Evolutionary conservation across 1,140 invertebrate species (phyloP).

Genomic region (Drosophila ambigua): DNA sequence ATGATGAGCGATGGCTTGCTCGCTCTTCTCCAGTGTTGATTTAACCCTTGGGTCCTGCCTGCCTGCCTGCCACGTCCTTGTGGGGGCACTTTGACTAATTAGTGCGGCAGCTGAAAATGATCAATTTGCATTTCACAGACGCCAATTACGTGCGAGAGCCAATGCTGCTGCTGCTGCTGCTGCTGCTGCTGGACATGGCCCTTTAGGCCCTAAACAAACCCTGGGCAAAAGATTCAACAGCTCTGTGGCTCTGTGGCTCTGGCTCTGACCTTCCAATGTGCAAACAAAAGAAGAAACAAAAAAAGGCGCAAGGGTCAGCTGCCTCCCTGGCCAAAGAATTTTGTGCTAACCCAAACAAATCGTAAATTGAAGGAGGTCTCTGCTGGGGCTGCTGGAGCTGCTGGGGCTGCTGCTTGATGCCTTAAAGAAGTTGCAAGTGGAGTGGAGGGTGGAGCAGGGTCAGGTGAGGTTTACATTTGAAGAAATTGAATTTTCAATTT

Average conservation of each 20-base stretch:
- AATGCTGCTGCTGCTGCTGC: no score
- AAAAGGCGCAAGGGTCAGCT: constrained; percentile 38
- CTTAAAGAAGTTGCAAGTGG: neutral
- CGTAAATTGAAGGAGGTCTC: constrained; percentile 40
- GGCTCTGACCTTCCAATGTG: no score
- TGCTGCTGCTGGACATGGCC: no score
- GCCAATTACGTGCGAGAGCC: constrained; percentile 51
- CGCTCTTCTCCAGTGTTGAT: constrained; percentile 47
- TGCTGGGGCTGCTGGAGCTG: neutral
- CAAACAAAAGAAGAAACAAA: constrained; percentile 29
- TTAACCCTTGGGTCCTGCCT: constrained; percentile 52
- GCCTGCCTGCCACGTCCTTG: constrained; percentile 22
- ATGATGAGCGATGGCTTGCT: constrained; percentile 36
- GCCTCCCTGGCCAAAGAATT: neutral
- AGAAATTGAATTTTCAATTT: constrained; percentile 82
- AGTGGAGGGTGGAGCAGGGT: constrained; percentile 1
- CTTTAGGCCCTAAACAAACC: constrained; percentile 32
- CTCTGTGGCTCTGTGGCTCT: no score
- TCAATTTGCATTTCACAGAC: constrained; percentile 79
- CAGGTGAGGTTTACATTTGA: constrained; percentile 66
- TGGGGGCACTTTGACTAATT: constrained; percentile 76
- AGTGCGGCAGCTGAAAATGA: constrained; percentile 73
- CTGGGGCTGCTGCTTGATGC: neutral
- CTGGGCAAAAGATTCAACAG: neutral
- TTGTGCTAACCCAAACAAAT: constrained; percentile 70